Evolutionary conservation across 2,797 vertebrate genomes (phyloP).

Genomic region (Sciaenops ocellatus): DNA sequence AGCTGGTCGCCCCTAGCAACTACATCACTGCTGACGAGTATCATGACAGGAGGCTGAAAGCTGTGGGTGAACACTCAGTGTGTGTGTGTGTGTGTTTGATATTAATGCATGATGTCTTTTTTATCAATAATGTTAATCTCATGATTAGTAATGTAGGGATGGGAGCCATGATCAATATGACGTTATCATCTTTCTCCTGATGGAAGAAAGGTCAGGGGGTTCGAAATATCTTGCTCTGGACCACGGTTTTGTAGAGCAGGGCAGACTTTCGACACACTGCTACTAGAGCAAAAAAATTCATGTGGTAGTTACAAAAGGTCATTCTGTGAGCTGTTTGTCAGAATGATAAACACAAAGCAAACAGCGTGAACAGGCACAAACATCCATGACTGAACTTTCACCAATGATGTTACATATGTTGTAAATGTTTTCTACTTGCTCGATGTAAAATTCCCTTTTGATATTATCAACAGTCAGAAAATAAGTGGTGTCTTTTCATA

Average conservation of each 20-base stretch:
- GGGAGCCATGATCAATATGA: background rate
- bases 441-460: no score
- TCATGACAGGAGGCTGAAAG: slow-evolving; percentile 83
- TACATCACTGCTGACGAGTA: slow-evolving; percentile 90
- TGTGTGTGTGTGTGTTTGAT: background rate
- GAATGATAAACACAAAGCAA: no score
- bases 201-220: no score
- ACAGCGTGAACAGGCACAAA: background rate
- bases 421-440: no score
- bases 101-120: background rate
- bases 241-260: no score
- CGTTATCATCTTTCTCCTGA: no score
- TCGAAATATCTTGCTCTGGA: background rate
- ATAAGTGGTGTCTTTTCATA: background rate
- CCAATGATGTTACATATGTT: no score
- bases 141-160: background rate
- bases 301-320: no score
- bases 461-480: background rate
- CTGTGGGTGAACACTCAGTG: slow-evolving; percentile 84
- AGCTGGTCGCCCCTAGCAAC: slow-evolving; percentile 83
- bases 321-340: no score
- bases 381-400: background rate
- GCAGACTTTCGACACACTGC: background rate
- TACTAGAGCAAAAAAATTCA: background rate
- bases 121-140: background rate